Base-by-base conservation (phyloP, 2,113 vertebrate genomes). In the Eurypyga helias region DNA sequence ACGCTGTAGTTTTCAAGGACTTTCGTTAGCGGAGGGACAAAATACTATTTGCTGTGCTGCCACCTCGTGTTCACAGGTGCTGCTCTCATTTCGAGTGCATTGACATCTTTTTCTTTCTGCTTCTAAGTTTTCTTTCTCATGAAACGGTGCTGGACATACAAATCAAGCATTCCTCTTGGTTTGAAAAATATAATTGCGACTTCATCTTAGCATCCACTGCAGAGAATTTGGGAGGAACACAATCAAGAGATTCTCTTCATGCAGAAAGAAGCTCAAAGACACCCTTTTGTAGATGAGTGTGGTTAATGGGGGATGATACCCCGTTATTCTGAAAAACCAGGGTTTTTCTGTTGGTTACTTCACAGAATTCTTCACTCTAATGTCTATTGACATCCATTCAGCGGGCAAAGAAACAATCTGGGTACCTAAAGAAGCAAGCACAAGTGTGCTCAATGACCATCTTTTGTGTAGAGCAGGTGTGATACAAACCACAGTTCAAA, bases 31-130 rank as follows among this genome's bases (percentile, higher is more conserved):
- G 4, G 29, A 52, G 28, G 13, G 4, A 77, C 17, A 43, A 86
- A 38, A 94, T 97, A 61, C 28, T 46, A 17, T 81, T 96, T 97
- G 92, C 97, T 98, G 95, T 97, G 96, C 96, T 92, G 91, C 97
- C 98, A 55, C 84, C 98, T 97, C 67, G 97, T 95, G 98, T 84
- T 97, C 48, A 7, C 1, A 36, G 16, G 16, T 45, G 33, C 29
- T 38, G 28, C 33, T 77, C 49, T 51, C 23, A 31, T 48, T 65
- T 48, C 12, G 29, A 51, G 45, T 3, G 7, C 13, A 2, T 54
- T 65, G 28, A 10, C 3, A 2, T 12, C 16, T 33, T 45, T 16
- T 3, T 4, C 6, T 21, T 26, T 14, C 20, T 31, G 20, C 10
- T 66, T 80, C 91, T 87, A 16, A 21, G 31, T 57, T 54, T 5